Evolutionary conservation across 2,888 invertebrate species (phyloP).

Genomic region (Trachelus iudaicus): DNA sequence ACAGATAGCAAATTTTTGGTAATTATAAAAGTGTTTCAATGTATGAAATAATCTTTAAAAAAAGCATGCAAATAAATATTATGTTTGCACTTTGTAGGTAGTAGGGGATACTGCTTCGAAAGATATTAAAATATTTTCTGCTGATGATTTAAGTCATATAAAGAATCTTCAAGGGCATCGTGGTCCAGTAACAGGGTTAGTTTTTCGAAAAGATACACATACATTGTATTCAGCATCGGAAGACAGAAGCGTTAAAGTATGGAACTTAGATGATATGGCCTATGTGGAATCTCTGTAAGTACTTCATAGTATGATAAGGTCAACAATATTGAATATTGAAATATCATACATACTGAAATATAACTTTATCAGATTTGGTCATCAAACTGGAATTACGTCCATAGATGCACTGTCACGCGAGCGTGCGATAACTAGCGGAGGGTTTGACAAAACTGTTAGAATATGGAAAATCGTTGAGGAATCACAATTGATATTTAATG

Average conservation of each 20-base stretch:
- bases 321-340: not conserved
- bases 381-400: conserved; percentile 86
- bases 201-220: conserved; percentile 87
- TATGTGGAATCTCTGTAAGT: conserved; percentile 90
- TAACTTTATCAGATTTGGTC: conserved; percentile 75
- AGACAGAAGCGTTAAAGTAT: conserved; percentile 89
- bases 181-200: conserved; percentile 78
- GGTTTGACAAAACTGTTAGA: conserved; percentile 85
- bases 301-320: not conserved
- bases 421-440: conserved; percentile 89
- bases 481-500: conserved; percentile 94
- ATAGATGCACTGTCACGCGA: conserved; percentile 91
- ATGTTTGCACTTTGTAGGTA: conserved; percentile 65
- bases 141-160: conserved; percentile 78
- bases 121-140: conserved; percentile 86
- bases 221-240: conserved; percentile 84
- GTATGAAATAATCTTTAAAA: not conserved
- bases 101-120: conserved; percentile 75
- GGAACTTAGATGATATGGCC: conserved; percentile 96
- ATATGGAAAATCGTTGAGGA: conserved; percentile 98
- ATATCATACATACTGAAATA: not conserved
- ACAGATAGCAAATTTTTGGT: conserved; percentile 86
- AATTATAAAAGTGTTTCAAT: conserved; percentile 42
- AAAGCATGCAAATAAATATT: not conserved
- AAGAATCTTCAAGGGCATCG: conserved; percentile 86